phyloP scores from a whole-genome alignment of 2,888 invertebrate species.

The Odontomyia ornata region DNA sequence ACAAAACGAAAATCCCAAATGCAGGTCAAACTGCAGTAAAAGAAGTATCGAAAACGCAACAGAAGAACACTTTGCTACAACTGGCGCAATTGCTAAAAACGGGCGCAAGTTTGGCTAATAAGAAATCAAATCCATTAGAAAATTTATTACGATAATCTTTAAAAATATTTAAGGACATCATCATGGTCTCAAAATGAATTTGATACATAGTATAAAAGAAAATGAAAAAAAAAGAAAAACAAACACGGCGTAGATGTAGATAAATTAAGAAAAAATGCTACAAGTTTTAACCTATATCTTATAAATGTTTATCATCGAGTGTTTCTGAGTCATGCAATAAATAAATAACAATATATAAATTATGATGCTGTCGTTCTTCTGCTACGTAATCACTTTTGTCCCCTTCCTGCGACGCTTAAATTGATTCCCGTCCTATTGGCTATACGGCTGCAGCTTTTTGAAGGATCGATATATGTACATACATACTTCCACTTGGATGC shows the following conservation, averaged over 20 bases:
- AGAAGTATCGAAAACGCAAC: slow-evolving; percentile 46
- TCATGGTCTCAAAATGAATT: neutral
- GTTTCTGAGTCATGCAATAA: slow-evolving; percentile 38
- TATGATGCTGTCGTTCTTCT: slow-evolving; percentile 22
- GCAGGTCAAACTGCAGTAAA: neutral
- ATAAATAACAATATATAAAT: neutral
- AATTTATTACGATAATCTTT: slow-evolving; percentile 49
- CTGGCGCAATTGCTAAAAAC: slow-evolving; percentile 46
- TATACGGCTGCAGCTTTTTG: neutral
- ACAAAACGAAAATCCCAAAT: neutral
- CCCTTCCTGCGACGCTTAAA: neutral
- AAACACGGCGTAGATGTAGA: neutral
- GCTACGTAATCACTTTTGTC: neutral
- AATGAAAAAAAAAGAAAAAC: neutral
- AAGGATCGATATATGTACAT: neutral
- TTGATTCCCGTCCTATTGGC: neutral
- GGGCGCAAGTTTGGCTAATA: neutral
- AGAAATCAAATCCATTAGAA: slow-evolving; percentile 45
- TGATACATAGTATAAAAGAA: too few relatives aligned
- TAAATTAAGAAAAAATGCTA: slow-evolving; percentile 8
- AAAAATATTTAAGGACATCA: neutral
- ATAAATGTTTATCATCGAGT: slow-evolving; percentile 21
- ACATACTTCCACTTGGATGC: slow-evolving; percentile 11
- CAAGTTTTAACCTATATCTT: neutral
- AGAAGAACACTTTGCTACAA: slow-evolving; percentile 47